Base-by-base conservation (phyloP, 1,140 invertebrate species). In the Temnothorax nylanderi region DNA sequence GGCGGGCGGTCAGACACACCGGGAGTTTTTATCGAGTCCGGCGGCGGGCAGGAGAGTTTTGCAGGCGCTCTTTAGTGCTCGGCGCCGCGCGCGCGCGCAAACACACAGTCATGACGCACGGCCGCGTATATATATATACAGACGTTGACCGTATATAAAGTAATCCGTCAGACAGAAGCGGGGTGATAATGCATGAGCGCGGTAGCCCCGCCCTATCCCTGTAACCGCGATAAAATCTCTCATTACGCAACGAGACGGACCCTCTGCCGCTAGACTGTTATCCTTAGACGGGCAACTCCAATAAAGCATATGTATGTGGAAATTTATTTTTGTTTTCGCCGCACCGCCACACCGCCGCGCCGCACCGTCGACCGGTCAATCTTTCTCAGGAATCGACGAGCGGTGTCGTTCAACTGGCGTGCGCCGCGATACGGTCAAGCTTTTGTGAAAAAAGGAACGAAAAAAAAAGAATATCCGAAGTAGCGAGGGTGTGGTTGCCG, bases 181-280 rank as follows among this genome's bases (percentile, higher is more conserved):
- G 93, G 87, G 90, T 94, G 94, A 94, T 94, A 94, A 94, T 94
- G 93, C 91, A 93, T 92, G 92, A 93, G 93, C 91, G 91, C 93
- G 88, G 87, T 92, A 86, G 93, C 94, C 92, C 93, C 94, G 94
- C 93, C 94, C 93, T 94, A 94, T 93, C 93, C 93, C 93, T 94
- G 94, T 95, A 92, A 91, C 91, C 88, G 85, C 91, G 92, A 95
- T 94, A 94, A 93, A 93, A 94, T 94, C 94, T 93, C 93, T 94
- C 92, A 94, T 94, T 94, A 93, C 93, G 92, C 93, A 94, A 94
- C 93, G 92, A 92, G 93, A 92, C 92, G 92, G 92, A 93, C 93
- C 93, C 93, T 94, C 94, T 92, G 92, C 90, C 87, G 69, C 91
- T 91, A 92, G 92, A 93, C 92, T 93, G 92, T 94, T 93, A 93